Evolutionary conservation across 2,888 invertebrate species (phyloP).

Genomic region (Eucera pruinosa): DNA sequence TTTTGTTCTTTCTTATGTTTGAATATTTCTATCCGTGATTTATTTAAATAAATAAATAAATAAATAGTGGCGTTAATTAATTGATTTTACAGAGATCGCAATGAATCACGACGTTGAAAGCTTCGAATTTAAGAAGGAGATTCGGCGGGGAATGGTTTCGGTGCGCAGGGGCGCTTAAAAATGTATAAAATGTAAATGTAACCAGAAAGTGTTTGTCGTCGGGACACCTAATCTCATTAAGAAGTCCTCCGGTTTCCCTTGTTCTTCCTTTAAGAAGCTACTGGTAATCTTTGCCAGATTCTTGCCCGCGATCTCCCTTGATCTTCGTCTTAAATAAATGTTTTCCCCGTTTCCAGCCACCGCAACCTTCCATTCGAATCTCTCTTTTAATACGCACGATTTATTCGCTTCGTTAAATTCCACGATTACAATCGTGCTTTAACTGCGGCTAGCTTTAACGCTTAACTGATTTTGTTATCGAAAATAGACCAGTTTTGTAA

Average conservation of each 20-base stretch:
- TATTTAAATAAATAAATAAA: no score
- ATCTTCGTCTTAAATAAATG: conserved; percentile 83
- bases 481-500: no score
- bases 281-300: conserved; percentile 81
- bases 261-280: conserved; percentile 70
- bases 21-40: no score
- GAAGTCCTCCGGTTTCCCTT: conserved; percentile 80
- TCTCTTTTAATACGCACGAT: conserved; percentile 3
- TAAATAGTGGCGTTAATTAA: no score
- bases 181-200: conserved; percentile 84
- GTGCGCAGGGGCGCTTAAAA: conserved; percentile 81
- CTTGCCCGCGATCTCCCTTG: conserved; percentile 78
- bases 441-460: neutral
- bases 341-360: conserved; percentile 76
- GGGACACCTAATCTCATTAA: conserved; percentile 83
- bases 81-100: no score
- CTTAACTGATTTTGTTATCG: neutral
- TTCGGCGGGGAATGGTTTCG: no score
- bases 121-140: conserved; percentile 46
- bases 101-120: no score
- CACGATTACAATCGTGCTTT: no score
- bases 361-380: conserved; percentile 56
- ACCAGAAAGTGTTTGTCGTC: conserved; percentile 82
- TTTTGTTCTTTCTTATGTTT: no score
- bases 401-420: conserved; percentile 19